Evolutionary conservation across 2,888 invertebrate species (phyloP), one percentile per base, ranked within the genome.

Genomic region (Azorinus chamasolen): DNA sequence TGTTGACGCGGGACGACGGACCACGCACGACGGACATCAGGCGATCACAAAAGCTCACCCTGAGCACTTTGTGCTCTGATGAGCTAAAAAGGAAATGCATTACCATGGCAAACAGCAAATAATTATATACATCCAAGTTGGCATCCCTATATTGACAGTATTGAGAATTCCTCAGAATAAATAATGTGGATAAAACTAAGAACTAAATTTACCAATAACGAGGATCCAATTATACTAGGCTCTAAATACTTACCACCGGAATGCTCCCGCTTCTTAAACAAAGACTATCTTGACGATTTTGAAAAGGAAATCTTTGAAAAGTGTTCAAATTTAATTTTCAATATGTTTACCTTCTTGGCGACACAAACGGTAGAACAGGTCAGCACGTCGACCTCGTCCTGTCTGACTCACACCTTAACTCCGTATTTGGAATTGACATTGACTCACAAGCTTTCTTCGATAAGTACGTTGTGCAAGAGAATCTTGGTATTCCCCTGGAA

Each of bases 141-240:
- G n/a, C n/a, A n/a, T n/a, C n/a, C n/a, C n/a, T n/a, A n/a, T n/a
- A n/a, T n/a, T n/a, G n/a, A n/a, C n/a, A n/a, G n/a, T n/a, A n/a
- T n/a, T n/a, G n/a, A n/a, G n/a, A n/a, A n/a, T n/a, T n/a, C n/a
- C n/a, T n/a, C n/a, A n/a, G n/a, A n/a, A n/a, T n/a, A n/a, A n/a
- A n/a, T n/a, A n/a, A n/a, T n/a, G n/a, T n/a, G n/a, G n/a, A n/a
- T n/a, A n/a, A n/a, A n/a, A n/a, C n/a, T n/a, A n/a, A n/a, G n/a
- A n/a, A n/a, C n/a, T n/a, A n/a, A n/a, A n/a, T n/a, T n/a, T n/a
- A n/a, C n/a, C n/a, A n/a, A n/a, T n/a, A n/a, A n/a, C n/a, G n/a
- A n/a, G n/a, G n/a, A n/a, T n/a, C n/a, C n/a, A n/a, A 4, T 58
- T n/a, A 45, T 71, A 10, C 37, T 64, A 16, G 57, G 71, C 32